Conservation (phyloP, 2,113 vertebrate species). For the Electrona antarctica region DNA sequence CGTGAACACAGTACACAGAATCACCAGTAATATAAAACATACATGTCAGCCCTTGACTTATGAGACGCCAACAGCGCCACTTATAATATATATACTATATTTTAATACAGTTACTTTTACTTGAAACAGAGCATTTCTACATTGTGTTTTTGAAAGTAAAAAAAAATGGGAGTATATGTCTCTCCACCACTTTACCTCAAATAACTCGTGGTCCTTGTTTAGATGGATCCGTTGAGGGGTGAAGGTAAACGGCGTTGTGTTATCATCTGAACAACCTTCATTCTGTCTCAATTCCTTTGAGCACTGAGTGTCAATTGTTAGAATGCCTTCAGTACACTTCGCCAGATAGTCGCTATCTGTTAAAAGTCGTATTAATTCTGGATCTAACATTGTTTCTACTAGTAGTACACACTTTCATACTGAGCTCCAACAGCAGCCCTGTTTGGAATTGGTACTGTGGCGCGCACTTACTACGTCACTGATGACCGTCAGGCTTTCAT, state of each 20-base stretch:
- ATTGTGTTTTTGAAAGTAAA: no score
- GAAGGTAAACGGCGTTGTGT: slow-evolving; percentile 71
- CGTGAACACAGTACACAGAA: no score
- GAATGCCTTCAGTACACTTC: slow-evolving; percentile 12
- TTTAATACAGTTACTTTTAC: no score
- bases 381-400: slow-evolving; percentile 46
- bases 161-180: no score
- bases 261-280: background rate
- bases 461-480: no score
- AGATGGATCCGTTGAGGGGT: slow-evolving; percentile 68
- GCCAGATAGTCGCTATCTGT: slow-evolving; percentile 7
- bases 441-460: no score
- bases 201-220: slow-evolving; percentile 75
- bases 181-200: slow-evolving; percentile 77
- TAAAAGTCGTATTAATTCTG: slow-evolving; percentile 12
- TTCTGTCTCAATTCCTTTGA: background rate
- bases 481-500: no score
- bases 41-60: no score
- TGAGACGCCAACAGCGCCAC: no score
- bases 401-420: background rate
- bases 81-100: no score
- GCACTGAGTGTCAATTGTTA: background rate
- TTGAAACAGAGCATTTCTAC: background rate
- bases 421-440: no score
- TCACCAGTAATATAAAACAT: no score